Conservation (phyloP, 2,888 invertebrate species). For the Hirtodrosophila alboralis region DNA sequence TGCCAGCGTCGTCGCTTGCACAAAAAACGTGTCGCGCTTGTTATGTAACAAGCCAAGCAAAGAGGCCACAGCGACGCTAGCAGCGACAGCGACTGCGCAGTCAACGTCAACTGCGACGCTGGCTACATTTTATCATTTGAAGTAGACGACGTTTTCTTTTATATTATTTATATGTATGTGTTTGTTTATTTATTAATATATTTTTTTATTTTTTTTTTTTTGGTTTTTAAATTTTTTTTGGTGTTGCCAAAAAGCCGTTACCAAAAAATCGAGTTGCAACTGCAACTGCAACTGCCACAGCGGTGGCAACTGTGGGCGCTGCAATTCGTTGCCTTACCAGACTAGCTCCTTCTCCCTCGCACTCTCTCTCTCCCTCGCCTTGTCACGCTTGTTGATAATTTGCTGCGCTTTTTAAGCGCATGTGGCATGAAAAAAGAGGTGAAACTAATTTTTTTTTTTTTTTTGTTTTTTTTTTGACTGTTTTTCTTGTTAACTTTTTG, state of each 20-base stretch:
- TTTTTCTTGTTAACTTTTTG: conserved; percentile 51
- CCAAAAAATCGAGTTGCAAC: conserved; percentile 41
- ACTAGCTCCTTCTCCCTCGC: conserved; percentile 6
- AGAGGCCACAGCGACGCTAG: conserved; percentile 22
- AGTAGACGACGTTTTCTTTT: conserved; percentile 53
- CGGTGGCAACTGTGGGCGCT: conserved; percentile 58
- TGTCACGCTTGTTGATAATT: conserved; percentile 70
- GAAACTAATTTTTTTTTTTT: conserved; percentile 69
- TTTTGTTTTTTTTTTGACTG: conserved; percentile 26
- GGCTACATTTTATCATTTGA: conserved; percentile 53
- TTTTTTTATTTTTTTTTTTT: conserved; percentile 41
- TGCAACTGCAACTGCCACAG: conserved; percentile 42
- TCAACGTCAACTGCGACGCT: conserved; percentile 23
- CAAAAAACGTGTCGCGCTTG: conserved; percentile 61
- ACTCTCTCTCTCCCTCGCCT: conserved; percentile 15
- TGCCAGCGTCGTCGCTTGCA: conserved; percentile 32
- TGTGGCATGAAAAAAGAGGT: conserved; percentile 76
- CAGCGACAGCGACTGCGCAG: conserved; percentile 8
- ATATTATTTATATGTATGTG: conserved; percentile 41
- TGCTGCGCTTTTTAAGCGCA: conserved; percentile 73
- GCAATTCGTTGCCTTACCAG: conserved; percentile 33
- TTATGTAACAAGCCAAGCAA: conserved; percentile 56
- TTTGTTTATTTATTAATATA: conserved; percentile 31
- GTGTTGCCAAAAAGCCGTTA: conserved; percentile 57
- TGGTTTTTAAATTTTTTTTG: conserved; percentile 30